phyloP scores from a whole-genome alignment of 2,113 vertebrate species.

The Cygnus buccinator region DNA sequence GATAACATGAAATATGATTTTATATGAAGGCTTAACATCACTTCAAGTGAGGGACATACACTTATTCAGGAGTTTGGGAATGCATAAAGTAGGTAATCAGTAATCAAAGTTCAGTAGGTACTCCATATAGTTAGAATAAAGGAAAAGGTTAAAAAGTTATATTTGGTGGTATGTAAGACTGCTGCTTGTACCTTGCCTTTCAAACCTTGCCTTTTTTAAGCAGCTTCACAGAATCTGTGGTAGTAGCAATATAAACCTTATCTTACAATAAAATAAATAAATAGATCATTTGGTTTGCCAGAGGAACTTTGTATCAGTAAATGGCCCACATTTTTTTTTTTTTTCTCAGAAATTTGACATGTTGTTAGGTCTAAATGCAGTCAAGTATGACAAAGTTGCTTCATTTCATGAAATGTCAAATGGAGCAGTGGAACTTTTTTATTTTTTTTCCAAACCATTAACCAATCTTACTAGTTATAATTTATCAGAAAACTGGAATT shows the following conservation, averaged over 20 bases:
- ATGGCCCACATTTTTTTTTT: conserved; percentile 42
- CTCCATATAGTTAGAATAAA: background rate
- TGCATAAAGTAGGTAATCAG: no score
- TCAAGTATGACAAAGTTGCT: conserved; percentile 48
- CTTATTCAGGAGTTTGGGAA: background rate
- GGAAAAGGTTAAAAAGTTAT: background rate
- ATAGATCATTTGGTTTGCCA: background rate
- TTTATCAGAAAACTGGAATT: background rate
- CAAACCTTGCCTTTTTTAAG: background rate
- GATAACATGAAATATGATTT: background rate
- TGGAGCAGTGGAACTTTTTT: conserved; percentile 14
- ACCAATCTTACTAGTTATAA: conserved; percentile 35
- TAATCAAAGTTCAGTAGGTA: background rate
- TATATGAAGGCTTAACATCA: background rate
- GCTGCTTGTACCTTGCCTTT: background rate
- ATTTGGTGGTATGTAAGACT: background rate
- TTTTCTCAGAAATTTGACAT: conserved; percentile 61
- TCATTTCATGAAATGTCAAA: conserved; percentile 60
- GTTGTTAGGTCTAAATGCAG: conserved; percentile 13
- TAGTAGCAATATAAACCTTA: background rate
- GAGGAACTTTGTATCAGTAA: conserved; percentile 23
- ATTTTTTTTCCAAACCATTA: conserved; percentile 57
- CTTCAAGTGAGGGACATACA: background rate
- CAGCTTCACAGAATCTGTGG: background rate
- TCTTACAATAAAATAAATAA: background rate